Base-by-base conservation (phyloP, 2,113 vertebrate genomes). In the Oceanodroma tethys region DNA sequence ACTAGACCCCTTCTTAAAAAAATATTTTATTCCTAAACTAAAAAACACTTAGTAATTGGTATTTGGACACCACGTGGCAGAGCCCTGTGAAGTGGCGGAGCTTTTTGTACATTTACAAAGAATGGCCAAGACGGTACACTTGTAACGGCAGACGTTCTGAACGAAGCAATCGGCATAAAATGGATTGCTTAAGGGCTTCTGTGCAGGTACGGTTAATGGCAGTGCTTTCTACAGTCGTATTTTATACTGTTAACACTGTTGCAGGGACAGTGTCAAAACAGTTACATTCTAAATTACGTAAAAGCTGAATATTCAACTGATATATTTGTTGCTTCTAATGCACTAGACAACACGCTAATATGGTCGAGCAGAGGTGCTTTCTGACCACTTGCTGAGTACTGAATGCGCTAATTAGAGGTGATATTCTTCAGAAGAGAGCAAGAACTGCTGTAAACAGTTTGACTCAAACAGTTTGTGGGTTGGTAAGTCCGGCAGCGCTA, bases 1-100 rank as follows among this genome's bases (percentile, higher is more conserved):
- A 15, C 67, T 87, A 5, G 4, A 56, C 34, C 74, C 80, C 83
- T 63, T 81, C 81, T 96, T 94, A 94, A 91, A 98, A 98, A 98
- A 96, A 97, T 96, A 96, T 13, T 96, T 97, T 97, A 93, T 97
- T 98, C 84, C 97, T 98, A 96, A 97, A 90, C 93, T 95, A 59
- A 63, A 86, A 90, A 74, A 14, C 93, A 83, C 85, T 84, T 34
- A 62, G 73, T 59, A 90, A 92, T 67, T 13, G 9, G 34, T 81
- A 73, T 47, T 18, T 67, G 85, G 90, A 62, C 81, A 92, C 60
- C 94, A 92, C 65, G 16, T 20, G 93, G 96, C 94, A 93, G 97
- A 96, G 96, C 94, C 81, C 62, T 81, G 95, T 47, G 38, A 80
- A 19, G 40, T 14, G 36, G 30, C 3, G 7, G 38, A 68, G 42